Evolutionary conservation across 2,113 vertebrate species (phyloP).

Genomic region (Myiopsitta monachus): DNA sequence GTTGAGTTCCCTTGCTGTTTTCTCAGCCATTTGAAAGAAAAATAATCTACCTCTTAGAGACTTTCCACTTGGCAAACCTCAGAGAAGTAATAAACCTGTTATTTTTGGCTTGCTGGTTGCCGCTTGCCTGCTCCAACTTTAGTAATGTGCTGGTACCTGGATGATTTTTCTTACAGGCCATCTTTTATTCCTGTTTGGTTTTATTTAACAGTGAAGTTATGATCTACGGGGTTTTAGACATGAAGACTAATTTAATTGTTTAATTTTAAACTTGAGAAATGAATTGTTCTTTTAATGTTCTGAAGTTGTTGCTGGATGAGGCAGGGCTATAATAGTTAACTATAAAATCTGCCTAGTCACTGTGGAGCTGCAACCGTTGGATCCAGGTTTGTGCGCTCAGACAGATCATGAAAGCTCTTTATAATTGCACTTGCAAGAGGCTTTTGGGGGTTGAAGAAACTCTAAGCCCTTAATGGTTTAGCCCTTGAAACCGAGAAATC

Average conservation of each 20-base stretch:
- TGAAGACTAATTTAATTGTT: not conserved
- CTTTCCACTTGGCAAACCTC: conserved; percentile 36
- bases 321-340: not conserved
- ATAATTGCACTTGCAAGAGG: not conserved
- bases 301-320: not conserved
- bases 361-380: not conserved
- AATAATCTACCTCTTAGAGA: not conserved
- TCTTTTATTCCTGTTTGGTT: not conserved
- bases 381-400: not conserved
- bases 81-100: conserved; percentile 38
- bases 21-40: conserved; percentile 46
- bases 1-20: conserved; percentile 2
- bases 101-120: conserved; percentile 32
- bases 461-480: not conserved
- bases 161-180: not conserved
- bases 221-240: not conserved
- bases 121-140: not conserved
- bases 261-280: not conserved
- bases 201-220: not conserved
- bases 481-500: not conserved
- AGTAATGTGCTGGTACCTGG: conserved; percentile 12
- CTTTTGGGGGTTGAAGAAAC: not conserved
- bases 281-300: not conserved
- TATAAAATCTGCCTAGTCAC: not conserved
- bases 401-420: not conserved